Percentiles rank a stretch among this genome's conserved stretches.
These are phyloP conservation scores for Lutraria lutraria DNA, from an alignment of 2,888 invertebrate species.

Conservation along the genomic window DNA sequence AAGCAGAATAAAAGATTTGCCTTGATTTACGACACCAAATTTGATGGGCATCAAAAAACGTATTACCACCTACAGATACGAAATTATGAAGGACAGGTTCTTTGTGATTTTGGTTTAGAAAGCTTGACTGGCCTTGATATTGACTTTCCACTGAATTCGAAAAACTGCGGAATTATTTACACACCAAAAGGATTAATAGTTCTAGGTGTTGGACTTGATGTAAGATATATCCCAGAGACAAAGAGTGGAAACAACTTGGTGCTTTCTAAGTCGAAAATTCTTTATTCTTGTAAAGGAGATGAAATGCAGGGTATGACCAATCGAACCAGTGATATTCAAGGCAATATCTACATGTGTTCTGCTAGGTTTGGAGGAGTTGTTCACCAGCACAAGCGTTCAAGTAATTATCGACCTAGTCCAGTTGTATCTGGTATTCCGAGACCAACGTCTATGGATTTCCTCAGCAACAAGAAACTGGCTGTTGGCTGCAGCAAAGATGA, in stretches of 20 bases:
- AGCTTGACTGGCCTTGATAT: conserved; percentile 19
- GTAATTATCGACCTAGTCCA: neutral
- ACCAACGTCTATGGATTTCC: neutral
- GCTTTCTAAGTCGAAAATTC: neutral
- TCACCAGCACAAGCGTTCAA: neutral
- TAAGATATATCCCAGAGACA: neutral
- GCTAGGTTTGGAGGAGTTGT: neutral
- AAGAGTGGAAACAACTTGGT: neutral
- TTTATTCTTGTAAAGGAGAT: neutral
- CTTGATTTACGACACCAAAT: neutral
- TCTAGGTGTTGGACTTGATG: neutral
- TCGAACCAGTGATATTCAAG: neutral
- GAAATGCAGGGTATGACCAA: conserved; percentile 21
- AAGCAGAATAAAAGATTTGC: neutral
- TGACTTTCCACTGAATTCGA: neutral
- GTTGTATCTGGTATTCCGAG: neutral
- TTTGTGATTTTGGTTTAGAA: neutral
- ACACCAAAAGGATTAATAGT: neutral
- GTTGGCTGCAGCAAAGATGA: conserved; percentile 29
- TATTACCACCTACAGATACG: neutral
- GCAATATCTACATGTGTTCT: conserved; percentile 24
- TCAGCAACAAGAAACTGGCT: conserved; percentile 15
- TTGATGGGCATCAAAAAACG: neutral
- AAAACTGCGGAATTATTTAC: neutral
- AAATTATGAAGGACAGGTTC: neutral